Conservation (phyloP, 1,140 invertebrate genomes). For the Antheraea pernyi region DNA sequence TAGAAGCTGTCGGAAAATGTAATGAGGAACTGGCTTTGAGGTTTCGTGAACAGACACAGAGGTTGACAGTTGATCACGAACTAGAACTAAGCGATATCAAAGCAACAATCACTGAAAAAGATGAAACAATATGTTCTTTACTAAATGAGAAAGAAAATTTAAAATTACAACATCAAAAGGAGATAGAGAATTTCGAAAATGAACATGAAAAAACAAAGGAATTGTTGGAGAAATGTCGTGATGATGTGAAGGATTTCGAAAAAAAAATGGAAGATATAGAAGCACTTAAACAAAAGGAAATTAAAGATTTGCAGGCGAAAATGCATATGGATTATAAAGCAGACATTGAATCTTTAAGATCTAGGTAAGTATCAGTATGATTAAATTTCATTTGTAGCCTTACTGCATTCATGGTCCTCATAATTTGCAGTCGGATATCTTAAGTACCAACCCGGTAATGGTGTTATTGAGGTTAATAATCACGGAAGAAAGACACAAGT, state of each 20-base stretch:
- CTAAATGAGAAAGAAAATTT: slow-evolving; percentile 73
- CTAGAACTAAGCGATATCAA: slow-evolving; percentile 82
- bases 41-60: slow-evolving; percentile 81
- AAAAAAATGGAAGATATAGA: slow-evolving; percentile 79
- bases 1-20: slow-evolving; percentile 77
- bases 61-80: slow-evolving; percentile 83
- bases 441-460: too few relatives aligned
- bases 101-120: slow-evolving; percentile 75
- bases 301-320: slow-evolving; percentile 86
- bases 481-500: too few relatives aligned
- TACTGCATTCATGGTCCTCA: too few relatives aligned
- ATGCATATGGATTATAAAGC: slow-evolving; percentile 86
- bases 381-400: not conserved
- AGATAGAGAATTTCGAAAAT: slow-evolving; percentile 71
- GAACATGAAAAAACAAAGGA: slow-evolving; percentile 70
- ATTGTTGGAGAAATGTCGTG: slow-evolving; percentile 69
- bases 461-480: too few relatives aligned
- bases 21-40: slow-evolving; percentile 76
- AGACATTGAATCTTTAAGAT: slow-evolving; percentile 88
- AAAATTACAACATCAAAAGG: slow-evolving; percentile 72
- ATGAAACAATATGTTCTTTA: slow-evolving; percentile 79
- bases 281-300: slow-evolving; percentile 80
- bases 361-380: slow-evolving; percentile 69
- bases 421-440: too few relatives aligned
- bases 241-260: slow-evolving; percentile 77